A percentile compares a stretch with the other conserved stretches of the same genome.
Evolutionary conservation across 2,888 invertebrate species (phyloP).

Genomic region (Artemia sinica): DNA sequence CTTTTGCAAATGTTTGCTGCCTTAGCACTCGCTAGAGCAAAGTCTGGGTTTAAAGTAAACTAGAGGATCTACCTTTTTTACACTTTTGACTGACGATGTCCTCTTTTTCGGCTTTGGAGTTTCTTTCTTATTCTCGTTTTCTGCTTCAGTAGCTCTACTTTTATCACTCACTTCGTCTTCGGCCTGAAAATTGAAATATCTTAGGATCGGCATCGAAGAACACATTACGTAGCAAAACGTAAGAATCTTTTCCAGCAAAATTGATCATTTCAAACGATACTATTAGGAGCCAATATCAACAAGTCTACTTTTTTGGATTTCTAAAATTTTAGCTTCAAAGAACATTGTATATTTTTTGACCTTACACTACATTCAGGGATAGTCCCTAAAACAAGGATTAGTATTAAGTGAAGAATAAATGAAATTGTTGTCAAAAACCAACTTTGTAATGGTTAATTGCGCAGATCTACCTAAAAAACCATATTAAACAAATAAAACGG

Average conservation of each 20-base stretch:
- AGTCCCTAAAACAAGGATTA: too few relatives aligned
- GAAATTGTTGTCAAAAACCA: too few relatives aligned
- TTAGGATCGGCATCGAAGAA: constrained; percentile 16
- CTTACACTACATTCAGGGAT: too few relatives aligned
- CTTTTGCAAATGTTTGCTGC: too few relatives aligned
- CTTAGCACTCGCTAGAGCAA: too few relatives aligned
- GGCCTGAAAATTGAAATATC: constrained; percentile 7
- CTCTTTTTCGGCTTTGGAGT: constrained; percentile 17
- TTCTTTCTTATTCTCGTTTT: constrained; percentile 17
- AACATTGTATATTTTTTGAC: too few relatives aligned
- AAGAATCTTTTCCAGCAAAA: background rate
- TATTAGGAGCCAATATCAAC: background rate
- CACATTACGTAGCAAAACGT: background rate
- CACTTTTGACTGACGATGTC: constrained; percentile 18
- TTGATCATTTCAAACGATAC: background rate
- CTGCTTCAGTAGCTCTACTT: constrained; percentile 16
- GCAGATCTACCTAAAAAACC: too few relatives aligned
- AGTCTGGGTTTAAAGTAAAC: background rate
- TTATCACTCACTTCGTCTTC: constrained; percentile 14
- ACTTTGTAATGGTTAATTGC: too few relatives aligned
- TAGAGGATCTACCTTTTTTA: constrained; percentile 17
- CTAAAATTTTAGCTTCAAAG: too few relatives aligned
- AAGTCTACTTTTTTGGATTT: too few relatives aligned
- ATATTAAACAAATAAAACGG: too few relatives aligned
- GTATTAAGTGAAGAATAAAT: too few relatives aligned